Conservation (phyloP, 23 tunicate genomes). For the Ascidia mentula region DNA sequence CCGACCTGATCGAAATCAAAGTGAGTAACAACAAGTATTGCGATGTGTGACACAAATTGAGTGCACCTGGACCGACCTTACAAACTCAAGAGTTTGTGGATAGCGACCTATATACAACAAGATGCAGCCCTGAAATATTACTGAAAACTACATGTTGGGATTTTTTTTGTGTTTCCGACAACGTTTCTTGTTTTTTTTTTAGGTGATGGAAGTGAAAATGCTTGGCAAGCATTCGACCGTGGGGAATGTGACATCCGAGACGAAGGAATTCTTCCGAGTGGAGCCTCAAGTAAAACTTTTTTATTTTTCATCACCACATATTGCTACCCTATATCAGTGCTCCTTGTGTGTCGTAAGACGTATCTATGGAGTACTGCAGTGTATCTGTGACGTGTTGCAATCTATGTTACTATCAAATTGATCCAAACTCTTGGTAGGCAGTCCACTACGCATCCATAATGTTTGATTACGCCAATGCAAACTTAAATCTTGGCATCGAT, state of each 20-base stretch:
- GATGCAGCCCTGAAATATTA: not conserved
- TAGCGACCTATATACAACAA: not conserved
- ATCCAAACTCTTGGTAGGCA: no score
- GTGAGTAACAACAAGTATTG: no score
- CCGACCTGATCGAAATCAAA: conserved; percentile 45
- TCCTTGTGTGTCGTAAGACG: no score
- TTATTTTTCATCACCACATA: not conserved
- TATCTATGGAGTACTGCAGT: no score
- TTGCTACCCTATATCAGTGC: not conserved
- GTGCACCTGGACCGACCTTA: not conserved
- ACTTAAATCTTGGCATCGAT: no score
- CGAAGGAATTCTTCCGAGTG: conserved; percentile 62
- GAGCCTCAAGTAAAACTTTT: conserved; percentile 62
- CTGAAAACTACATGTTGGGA: not conserved
- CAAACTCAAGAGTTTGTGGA: not conserved
- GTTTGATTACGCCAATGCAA: no score
- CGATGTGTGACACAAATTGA: not conserved
- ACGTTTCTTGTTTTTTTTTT: not conserved
- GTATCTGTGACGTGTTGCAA: no score
- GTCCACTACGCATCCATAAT: no score
- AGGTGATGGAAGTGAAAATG: conserved; percentile 59
- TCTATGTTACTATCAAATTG: no score
- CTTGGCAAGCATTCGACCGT: conserved; percentile 63
- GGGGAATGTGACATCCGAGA: conserved; percentile 60
- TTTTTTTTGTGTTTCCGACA: not conserved